Conservation (phyloP, 2,888 invertebrate species). For the Agapetus fuscipes region DNA sequence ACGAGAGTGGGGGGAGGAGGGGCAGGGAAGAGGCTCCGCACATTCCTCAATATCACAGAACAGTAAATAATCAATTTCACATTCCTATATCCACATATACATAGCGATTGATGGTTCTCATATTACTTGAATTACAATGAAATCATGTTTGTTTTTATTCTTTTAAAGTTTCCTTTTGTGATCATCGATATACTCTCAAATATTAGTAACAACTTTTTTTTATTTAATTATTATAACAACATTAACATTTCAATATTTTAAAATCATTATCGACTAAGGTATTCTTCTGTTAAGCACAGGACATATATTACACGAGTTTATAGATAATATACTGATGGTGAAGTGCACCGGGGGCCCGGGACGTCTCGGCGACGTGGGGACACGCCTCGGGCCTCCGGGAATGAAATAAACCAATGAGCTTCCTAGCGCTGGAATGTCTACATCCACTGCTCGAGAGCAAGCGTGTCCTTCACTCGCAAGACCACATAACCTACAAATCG, state of each 20-base stretch:
- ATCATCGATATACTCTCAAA: conserved; percentile 45
- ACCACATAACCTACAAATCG: too few species aligned
- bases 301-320: conserved; percentile 26
- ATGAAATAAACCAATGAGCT: too few species aligned
- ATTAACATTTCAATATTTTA: conserved; percentile 43
- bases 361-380: too few species aligned
- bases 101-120: conserved; percentile 5
- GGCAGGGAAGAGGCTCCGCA: conserved; percentile 9
- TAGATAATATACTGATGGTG: conserved; percentile 9
- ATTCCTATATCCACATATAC: conserved; percentile 5
- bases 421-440: conserved; percentile 10
- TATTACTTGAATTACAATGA: conserved; percentile 10
- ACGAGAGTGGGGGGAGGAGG: too few species aligned
- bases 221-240: conserved; percentile 48
- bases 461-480: too few species aligned
- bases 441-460: too few species aligned
- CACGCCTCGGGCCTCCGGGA: too few species aligned
- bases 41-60: conserved; percentile 21
- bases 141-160: conserved; percentile 7
- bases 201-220: conserved; percentile 49
- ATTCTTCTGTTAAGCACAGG: conserved; percentile 14
- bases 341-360: too few species aligned
- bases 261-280: conserved; percentile 23
- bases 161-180: conserved; percentile 13
- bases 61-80: conserved; percentile 19